These are phyloP conservation scores for Pseudolaguvia tuberculata DNA, from an alignment of 2,113 vertebrate species.

Conservation along the genomic window DNA sequence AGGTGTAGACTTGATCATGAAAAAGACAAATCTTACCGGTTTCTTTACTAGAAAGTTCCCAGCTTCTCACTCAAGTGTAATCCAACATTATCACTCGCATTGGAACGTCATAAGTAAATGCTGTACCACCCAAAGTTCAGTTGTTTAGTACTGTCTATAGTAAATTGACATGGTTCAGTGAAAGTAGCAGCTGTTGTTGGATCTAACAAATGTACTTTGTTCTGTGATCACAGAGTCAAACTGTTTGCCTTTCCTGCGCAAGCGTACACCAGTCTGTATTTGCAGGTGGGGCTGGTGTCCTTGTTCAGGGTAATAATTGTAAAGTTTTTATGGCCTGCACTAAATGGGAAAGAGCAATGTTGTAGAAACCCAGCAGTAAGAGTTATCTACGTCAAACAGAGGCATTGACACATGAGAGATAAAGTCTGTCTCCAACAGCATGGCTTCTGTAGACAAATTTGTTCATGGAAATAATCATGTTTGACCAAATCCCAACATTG, in stretches of 20 bases:
- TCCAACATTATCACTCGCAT: conserved; percentile 44
- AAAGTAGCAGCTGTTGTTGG: conserved; percentile 19
- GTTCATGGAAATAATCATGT: conserved; percentile 10
- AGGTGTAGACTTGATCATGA: neutral
- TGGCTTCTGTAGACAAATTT: neutral
- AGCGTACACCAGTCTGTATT: conserved; percentile 30
- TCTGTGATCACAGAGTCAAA: conserved; percentile 59
- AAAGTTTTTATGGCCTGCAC: conserved; percentile 30
- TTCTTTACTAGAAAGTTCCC: conserved; percentile 54
- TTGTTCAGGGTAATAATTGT: conserved; percentile 56
- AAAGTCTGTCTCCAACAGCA: neutral
- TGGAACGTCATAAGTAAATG: neutral
- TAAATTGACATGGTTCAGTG: neutral
- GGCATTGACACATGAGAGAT: conserved; percentile 13
- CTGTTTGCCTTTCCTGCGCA: conserved; percentile 52
- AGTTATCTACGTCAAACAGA: conserved; percentile 28
- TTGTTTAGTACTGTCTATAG: neutral
- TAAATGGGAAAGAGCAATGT: neutral
- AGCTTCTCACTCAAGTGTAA: conserved; percentile 51
- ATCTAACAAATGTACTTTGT: conserved; percentile 64
- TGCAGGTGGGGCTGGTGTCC: conserved; percentile 19
- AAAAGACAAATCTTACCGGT: conserved; percentile 44
- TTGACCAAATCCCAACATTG: neutral
- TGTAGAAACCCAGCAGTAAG: conserved; percentile 9
- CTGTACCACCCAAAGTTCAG: neutral